Evolutionary conservation across 2,797 vertebrate genomes (phyloP).

Genomic region (Denticeps clupeoides): DNA sequence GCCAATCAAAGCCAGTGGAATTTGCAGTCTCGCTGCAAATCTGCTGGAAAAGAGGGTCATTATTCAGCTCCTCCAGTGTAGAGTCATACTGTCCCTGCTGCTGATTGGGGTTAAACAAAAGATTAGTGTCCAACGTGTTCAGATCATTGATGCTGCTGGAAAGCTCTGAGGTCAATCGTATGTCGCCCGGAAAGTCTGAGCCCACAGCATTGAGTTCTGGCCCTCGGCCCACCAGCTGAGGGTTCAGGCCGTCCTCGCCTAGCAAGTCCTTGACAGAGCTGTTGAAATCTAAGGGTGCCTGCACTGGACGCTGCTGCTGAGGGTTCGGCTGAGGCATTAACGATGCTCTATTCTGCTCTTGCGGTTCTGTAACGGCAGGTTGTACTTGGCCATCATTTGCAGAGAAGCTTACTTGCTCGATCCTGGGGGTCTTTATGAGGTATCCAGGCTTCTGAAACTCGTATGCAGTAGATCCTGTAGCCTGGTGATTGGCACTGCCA

Average conservation of each 20-base stretch:
- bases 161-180: conserved; percentile 88
- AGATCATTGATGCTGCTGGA: conserved; percentile 92
- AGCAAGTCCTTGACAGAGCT: conserved; percentile 81
- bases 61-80: conserved; percentile 82
- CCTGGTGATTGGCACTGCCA: conserved; percentile 69
- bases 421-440: conserved; percentile 75
- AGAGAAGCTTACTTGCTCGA: conserved; percentile 72
- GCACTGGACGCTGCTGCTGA: conserved; percentile 35
- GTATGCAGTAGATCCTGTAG: conserved; percentile 63
- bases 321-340: conserved; percentile 35
- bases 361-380: conserved; percentile 62
- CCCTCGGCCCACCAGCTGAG: conserved; percentile 73
- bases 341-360: conserved; percentile 40
- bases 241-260: conserved; percentile 64
- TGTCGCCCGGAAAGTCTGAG: conserved; percentile 78
- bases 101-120: conserved; percentile 90
- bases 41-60: conserved; percentile 91
- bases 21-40: conserved; percentile 83
- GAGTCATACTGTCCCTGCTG: conserved; percentile 85
- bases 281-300: conserved; percentile 75
- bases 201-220: conserved; percentile 64
- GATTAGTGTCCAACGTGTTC: conserved; percentile 86
- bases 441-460: conserved; percentile 81
- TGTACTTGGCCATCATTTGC: conserved; percentile 70
- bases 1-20: conserved; percentile 89